Base-by-base conservation (phyloP, 2,797 vertebrate genomes). In the Tapirus indicus region DNA sequence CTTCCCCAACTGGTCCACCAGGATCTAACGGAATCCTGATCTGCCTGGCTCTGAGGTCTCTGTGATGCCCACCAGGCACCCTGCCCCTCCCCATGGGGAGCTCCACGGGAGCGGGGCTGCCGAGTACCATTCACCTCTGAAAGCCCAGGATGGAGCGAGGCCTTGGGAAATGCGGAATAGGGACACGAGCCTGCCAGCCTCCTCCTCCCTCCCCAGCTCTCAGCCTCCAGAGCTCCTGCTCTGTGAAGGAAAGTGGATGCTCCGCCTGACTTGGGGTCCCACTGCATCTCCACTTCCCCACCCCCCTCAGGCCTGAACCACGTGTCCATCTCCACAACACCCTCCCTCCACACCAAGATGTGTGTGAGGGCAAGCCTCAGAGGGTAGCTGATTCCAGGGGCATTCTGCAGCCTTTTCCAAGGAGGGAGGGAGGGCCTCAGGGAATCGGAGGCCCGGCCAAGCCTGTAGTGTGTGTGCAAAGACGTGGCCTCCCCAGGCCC, bases 171-270 rank as follows among this genome's bases (percentile, higher is more conserved):
- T 27, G 35, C 5, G 32, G 49, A 74, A 41, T 3, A 18, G 68
- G 62, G n/a, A 16, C 14, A 41, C 0, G 0, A 2, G 21, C n/a
- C 75, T n/a, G 23, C 58, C 4, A 2, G 71, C 72, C 72, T 29
- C 60, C 20, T 49, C 77, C 62, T 21, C 54, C 23, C 52, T 72
- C 77, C 29, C 52, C 9, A 13, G 60, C 1, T 16, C 49, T 38
- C 2, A 6, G n/a, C 32, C 17, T 82, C 62, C 79, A 87, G 23
- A 11, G 29, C 10, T 23, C 82, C 64, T 16, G 64, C 52, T 72
- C 41, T 78, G 56, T 54, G 41, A 60, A 69, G 6, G 47, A 44
- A 77, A 85, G 64, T 7, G 32, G 32, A 69, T 38, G 38, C 32
- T 41, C 66, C 69, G 35, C 17, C 75, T 41, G 27, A 16, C 35